Percentiles rank a stretch among this genome's conserved stretches.
Evolutionary conservation across 2,888 invertebrate species (phyloP).

Genomic region (Portevinia maculata): DNA sequence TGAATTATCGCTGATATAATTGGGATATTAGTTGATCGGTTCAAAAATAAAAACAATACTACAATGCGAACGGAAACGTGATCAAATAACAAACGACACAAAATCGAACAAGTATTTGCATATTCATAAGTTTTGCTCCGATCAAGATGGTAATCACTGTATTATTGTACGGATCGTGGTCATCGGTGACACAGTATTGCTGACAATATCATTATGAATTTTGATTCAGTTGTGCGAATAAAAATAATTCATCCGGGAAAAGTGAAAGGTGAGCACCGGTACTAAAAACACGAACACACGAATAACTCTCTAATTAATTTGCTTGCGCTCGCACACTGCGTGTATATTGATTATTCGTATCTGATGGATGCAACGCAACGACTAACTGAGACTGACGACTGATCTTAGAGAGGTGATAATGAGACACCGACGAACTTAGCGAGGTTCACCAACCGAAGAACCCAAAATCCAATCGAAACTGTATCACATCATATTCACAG

Average conservation of each 20-base stretch:
- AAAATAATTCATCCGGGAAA: constrained; percentile 49
- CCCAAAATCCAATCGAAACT: constrained; percentile 72
- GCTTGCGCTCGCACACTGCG: constrained; percentile 31
- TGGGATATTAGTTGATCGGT: constrained; percentile 33
- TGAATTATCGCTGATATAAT: constrained; percentile 32
- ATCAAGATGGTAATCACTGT: constrained; percentile 62
- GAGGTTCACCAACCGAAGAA: constrained; percentile 59
- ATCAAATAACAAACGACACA: constrained; percentile 43
- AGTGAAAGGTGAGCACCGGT: constrained; percentile 49
- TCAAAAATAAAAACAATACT: constrained; percentile 14
- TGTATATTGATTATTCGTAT: constrained; percentile 65
- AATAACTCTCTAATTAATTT: constrained; percentile 46
- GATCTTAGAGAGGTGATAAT: constrained; percentile 74
- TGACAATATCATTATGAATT: constrained; percentile 56
- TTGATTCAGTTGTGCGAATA: constrained; percentile 2
- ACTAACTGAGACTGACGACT: constrained; percentile 70
- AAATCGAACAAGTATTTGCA: constrained; percentile 68
- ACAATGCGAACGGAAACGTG: constrained; percentile 53
- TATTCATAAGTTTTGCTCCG: constrained; percentile 74
- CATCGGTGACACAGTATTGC: constrained; percentile 53
- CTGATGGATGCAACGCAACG: constrained; percentile 70
- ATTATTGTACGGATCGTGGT: constrained; percentile 60
- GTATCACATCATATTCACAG: constrained; percentile 68
- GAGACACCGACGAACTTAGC: constrained; percentile 62
- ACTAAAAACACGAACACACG: constrained; percentile 53